Conservation (phyloP, 2,888 invertebrate species). For the Hymenopus coronatus region DNA sequence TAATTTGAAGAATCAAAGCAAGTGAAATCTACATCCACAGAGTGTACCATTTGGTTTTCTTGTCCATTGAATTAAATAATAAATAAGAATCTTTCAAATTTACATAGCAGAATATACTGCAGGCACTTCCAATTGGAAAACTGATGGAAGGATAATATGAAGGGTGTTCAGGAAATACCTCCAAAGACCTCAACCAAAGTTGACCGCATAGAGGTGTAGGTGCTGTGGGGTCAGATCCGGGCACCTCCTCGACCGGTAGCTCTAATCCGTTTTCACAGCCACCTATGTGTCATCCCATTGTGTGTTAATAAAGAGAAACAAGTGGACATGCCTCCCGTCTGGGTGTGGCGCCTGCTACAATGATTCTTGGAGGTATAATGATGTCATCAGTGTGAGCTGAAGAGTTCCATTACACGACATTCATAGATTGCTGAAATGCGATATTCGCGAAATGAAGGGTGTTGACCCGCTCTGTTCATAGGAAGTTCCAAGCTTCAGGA, state of each 20-base stretch:
- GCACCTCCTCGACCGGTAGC: neutral
- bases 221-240: neutral
- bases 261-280: neutral
- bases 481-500: no score
- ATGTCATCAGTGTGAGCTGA: neutral
- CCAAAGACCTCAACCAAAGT: neutral
- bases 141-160: no score
- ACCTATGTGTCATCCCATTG: conserved; percentile 15
- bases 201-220: neutral
- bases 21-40: no score
- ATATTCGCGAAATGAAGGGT: neutral
- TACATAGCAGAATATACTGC: no score
- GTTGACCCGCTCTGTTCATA: neutral
- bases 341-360: neutral
- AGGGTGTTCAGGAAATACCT: neutral
- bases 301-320: conserved; percentile 17
- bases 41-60: no score
- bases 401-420: neutral
- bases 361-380: neutral
- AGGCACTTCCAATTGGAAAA: no score
- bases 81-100: no score
- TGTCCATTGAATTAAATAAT: no score
- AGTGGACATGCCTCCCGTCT: neutral
- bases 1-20: no score
- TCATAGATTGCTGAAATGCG: neutral